Percentiles rank a stretch among this genome's conserved stretches.
phyloP scores from a whole-genome alignment of 2,888 invertebrate genomes.

The Sminthurides aquaticus region DNA sequence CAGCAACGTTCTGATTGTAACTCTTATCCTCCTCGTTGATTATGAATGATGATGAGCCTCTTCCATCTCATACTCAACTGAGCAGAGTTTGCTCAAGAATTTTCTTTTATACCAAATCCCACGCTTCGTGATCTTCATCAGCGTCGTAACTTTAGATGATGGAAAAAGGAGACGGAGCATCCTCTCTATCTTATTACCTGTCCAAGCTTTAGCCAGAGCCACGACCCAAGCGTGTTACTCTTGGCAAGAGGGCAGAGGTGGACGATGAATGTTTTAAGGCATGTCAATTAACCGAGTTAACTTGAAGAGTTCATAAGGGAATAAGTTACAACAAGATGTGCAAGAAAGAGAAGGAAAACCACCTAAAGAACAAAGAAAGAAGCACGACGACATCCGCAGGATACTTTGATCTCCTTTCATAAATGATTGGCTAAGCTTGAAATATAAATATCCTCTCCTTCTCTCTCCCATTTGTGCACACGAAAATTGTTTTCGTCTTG shows the following conservation, averaged over 20 bases:
- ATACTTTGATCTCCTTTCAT: not conserved
- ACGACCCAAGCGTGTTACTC: not conserved
- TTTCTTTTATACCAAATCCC: not conserved
- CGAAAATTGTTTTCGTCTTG: not conserved
- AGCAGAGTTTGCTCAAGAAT: not conserved
- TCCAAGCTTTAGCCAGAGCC: too few species aligned
- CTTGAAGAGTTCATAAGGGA: too few species aligned
- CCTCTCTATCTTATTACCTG: not conserved
- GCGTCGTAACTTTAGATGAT: not conserved
- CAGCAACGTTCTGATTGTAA: too few species aligned
- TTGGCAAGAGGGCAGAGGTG: not conserved
- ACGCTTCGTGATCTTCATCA: not conserved
- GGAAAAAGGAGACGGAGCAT: not conserved
- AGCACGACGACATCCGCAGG: too few species aligned
- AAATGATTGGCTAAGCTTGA: not conserved
- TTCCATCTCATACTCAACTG: not conserved
- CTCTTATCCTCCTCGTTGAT: not conserved
- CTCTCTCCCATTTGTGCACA: not conserved
- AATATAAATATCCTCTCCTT: not conserved
- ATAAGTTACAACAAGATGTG: too few species aligned
- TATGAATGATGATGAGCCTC: not conserved
- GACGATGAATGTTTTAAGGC: not conserved
- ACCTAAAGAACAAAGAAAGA: too few species aligned
- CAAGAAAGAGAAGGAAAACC: too few species aligned
- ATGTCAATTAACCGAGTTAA: too few species aligned